Base-by-base conservation (phyloP, 2,888 invertebrate species). In the Lithophane socia region DNA sequence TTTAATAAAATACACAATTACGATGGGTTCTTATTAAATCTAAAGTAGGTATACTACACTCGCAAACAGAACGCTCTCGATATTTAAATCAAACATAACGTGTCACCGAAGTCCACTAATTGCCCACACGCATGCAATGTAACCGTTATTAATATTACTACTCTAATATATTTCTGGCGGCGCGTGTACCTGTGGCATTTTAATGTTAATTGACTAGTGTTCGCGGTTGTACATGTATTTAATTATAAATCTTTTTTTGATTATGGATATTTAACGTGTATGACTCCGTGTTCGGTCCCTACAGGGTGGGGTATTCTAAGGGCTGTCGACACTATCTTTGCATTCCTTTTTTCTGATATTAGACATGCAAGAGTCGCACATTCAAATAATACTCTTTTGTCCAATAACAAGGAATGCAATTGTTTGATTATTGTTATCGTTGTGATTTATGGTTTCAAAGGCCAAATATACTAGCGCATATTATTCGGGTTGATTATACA, bases 71-170 rank as follows among this genome's bases (percentile, higher is more conserved):
- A 77, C 63, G 12, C 42, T 67, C 54, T 84, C 84, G 67, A 88
- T 87, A 86, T 89, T 87, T 81, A 88, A 88, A 87, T 88, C 86
- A 90, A 86, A 87, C 78, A 87, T 73, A 86, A 75, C 85, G 80
- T 86, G 88, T 87, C 85, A 88, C 87, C 79, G 73, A 73, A 78
- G 79, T 76, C 37, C 60, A 72, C 87, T 92, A 92, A 92, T 92
- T 89, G 89, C 70, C 70, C 47, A 60, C 77, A 86, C 87, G 86
- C 92, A 92, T 90, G 92, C 92, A 68, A 91, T 80, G 66, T 81
- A 77, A 73, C 81, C 71, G 88, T 90, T 91, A 90, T 91, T 89
- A 91, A 91, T 91, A 89, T 83, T 82, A 87, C 81, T 74, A 83
- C 82, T 85, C 82, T 83, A 82, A 80, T 87, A 88, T 82, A 86